These are phyloP conservation scores for Malurus elegans DNA, from an alignment of 2,113 vertebrate species.

Conservation along the genomic window DNA sequence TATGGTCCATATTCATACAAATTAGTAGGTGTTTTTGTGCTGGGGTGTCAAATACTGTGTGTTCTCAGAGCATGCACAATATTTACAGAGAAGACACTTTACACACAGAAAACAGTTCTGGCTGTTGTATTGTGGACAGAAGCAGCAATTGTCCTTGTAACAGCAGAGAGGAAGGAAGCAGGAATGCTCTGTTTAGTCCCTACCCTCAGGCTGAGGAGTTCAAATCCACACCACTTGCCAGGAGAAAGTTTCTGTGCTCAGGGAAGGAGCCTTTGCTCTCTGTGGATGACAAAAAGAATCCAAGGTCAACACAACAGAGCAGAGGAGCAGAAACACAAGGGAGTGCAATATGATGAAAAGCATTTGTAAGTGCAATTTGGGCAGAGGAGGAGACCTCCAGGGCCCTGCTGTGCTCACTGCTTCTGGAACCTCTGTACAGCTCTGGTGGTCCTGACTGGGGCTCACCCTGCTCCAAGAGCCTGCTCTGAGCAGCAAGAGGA, in stretches of 20 bases:
- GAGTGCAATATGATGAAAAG: accelerated
- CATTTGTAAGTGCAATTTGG: background rate
- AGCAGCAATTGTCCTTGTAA: background rate
- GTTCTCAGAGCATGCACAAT: background rate
- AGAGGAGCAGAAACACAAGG: background rate
- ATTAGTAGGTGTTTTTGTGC: background rate
- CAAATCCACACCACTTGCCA: background rate
- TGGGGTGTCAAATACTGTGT: background rate
- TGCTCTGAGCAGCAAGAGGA: background rate
- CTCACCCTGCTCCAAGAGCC: background rate
- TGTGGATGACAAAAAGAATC: background rate
- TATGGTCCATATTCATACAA: background rate
- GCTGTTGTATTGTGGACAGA: background rate
- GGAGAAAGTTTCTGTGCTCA: background rate
- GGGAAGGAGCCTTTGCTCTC: background rate
- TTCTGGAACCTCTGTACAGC: too few species aligned
- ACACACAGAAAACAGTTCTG: background rate
- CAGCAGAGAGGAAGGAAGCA: background rate
- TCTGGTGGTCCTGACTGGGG: accelerated
- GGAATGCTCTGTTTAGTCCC: background rate
- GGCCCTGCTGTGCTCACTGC: background rate
- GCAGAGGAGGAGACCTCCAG: background rate
- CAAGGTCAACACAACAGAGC: background rate
- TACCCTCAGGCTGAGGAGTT: background rate
- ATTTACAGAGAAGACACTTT: background rate